phyloP scores from a whole-genome alignment of 2,888 invertebrate species.

The Drosophila paranaensis region DNA sequence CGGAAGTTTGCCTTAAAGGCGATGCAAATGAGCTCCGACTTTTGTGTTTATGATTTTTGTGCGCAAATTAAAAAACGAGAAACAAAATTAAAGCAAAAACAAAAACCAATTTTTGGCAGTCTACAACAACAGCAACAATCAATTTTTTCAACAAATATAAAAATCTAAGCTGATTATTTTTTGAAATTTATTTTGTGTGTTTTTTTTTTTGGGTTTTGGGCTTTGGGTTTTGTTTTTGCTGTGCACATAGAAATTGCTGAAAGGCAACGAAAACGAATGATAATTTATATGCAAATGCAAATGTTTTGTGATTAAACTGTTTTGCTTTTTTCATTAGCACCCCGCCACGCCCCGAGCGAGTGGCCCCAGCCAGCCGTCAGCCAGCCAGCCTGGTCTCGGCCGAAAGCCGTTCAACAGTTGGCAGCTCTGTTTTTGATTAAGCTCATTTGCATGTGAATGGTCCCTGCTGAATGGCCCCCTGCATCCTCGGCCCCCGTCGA shows the following conservation, averaged over 20 bases:
- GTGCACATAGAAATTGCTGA: constrained; percentile 52
- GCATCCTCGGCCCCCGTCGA: background rate
- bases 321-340: constrained; percentile 75
- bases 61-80: constrained; percentile 12
- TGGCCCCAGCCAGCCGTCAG: background rate
- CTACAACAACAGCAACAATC: background rate
- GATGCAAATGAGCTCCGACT: constrained; percentile 48
- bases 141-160: constrained; percentile 23
- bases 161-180: constrained; percentile 65
- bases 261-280: constrained; percentile 33
- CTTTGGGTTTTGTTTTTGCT: constrained; percentile 28
- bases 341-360: constrained; percentile 26
- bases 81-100: background rate
- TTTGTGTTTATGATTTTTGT: constrained; percentile 26
- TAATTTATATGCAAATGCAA: constrained; percentile 73
- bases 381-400: constrained; percentile 25
- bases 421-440: constrained; percentile 75
- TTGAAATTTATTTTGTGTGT: constrained; percentile 11
- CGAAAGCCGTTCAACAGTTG: constrained; percentile 59
- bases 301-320: constrained; percentile 74
- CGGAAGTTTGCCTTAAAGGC: constrained; percentile 30
- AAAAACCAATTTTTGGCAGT: constrained; percentile 13
- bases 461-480: constrained; percentile 28
- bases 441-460: constrained; percentile 76
- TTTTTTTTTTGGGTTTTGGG: background rate